Conservation (phyloP, 2,888 invertebrate species). For the Ypsolopha sequella region DNA sequence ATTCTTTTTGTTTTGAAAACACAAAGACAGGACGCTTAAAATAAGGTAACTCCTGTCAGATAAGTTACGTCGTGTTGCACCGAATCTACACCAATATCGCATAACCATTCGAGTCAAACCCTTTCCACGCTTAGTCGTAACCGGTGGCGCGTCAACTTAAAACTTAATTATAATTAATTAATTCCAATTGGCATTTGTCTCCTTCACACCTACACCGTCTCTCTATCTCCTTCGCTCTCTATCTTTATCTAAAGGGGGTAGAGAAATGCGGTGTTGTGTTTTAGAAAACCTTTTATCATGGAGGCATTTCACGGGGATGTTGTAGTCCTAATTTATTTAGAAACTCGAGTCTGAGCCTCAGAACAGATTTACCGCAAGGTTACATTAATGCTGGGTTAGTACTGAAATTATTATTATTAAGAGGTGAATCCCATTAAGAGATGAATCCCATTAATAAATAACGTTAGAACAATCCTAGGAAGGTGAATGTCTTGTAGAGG, state of each 20-base stretch:
- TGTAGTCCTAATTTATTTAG: not conserved
- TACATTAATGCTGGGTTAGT: too few species aligned
- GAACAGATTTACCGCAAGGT: not conserved
- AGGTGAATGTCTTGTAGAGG: too few species aligned
- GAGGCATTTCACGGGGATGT: constrained; percentile 34
- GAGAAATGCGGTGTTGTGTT: constrained; percentile 59
- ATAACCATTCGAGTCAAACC: constrained; percentile 30
- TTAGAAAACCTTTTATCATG: constrained; percentile 68
- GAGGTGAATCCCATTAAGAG: too few species aligned
- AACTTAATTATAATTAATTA: constrained; percentile 89
- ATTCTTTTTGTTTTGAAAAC: not conserved
- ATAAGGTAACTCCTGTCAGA: too few species aligned
- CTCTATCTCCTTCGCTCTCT: constrained; percentile 46
- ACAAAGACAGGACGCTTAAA: too few species aligned
- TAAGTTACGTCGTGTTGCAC: too few species aligned
- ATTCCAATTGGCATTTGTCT: constrained; percentile 74
- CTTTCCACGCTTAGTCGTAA: constrained; percentile 47
- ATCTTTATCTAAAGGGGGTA: constrained; percentile 49
- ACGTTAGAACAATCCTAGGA: too few species aligned
- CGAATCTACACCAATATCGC: not conserved
- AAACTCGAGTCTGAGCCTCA: not conserved
- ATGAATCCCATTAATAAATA: too few species aligned
- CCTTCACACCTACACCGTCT: constrained; percentile 30
- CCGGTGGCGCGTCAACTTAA: constrained; percentile 76
- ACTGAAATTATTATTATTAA: too few species aligned